These are phyloP conservation scores for Perca fluviatilis DNA, from an alignment of 2,113 vertebrate genomes.

Conservation along the genomic window DNA sequence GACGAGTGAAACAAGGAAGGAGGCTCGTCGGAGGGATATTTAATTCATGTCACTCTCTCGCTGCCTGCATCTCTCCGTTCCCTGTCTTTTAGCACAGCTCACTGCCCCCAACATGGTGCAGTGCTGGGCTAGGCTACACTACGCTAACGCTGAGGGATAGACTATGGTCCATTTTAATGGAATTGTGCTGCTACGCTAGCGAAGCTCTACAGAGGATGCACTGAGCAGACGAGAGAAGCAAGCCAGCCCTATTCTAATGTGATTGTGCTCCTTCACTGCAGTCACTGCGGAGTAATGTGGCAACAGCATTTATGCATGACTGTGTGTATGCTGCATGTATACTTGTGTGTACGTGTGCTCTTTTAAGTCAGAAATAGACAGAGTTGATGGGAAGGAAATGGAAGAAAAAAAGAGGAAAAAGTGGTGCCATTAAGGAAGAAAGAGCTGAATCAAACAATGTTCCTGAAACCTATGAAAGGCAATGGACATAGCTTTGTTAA, in stretches of 20 bases:
- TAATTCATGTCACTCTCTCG: constrained; percentile 82
- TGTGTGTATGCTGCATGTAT: constrained; percentile 6
- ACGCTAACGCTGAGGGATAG: constrained; percentile 37
- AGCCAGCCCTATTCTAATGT: constrained; percentile 58
- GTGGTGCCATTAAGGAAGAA: constrained; percentile 28
- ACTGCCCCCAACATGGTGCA: constrained; percentile 75
- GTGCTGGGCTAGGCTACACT: constrained; percentile 49
- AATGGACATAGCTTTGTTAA: constrained; percentile 33
- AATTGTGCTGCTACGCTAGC: constrained; percentile 62
- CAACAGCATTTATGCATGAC: constrained; percentile 33
- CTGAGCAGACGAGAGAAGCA: constrained; percentile 9
- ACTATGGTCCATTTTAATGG: constrained; percentile 63
- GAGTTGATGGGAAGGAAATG: constrained; percentile 2
- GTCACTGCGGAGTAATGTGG: constrained; percentile 51
- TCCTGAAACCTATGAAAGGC: constrained; percentile 37
- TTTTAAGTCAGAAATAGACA: constrained; percentile 25
- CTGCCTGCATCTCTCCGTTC: constrained; percentile 70
- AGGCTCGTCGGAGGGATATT: constrained; percentile 77
- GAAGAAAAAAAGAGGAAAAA: not conserved
- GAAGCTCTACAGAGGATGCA: constrained; percentile 29
- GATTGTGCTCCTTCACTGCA: constrained; percentile 67
- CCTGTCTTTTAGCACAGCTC: constrained; percentile 82
- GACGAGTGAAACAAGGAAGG: constrained; percentile 74
- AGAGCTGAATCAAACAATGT: constrained; percentile 25
- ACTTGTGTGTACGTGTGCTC: not conserved